Base-by-base conservation (phyloP, 2,888 invertebrate genomes). In the Tetranychus piercei region DNA sequence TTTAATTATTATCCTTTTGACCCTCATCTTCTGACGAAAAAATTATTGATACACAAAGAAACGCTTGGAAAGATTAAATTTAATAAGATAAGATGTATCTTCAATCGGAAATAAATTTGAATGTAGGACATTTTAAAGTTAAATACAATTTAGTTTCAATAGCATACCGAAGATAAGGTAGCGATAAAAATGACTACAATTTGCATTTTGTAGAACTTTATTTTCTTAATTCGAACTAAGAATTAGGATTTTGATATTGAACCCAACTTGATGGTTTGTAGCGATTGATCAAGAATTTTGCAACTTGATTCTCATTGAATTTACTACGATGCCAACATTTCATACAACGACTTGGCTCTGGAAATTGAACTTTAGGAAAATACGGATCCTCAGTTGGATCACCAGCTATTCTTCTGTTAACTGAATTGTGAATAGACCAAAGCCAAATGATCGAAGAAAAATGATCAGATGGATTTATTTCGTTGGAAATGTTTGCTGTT, bases 371-470 rank as follows among this genome's bases (percentile, higher is more conserved):
- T 83, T 99, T 99, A 0, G 91, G 93, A 83, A 89, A 88, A 74
- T 86, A 82, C 0, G 95, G 94, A 84, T 99, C 97, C 83, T 96
- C 94, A 1, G 93, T 91, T 4, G 84, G 78, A 82, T 94, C 93
- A 0, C 92, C 91, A 23, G 90, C 86, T 44, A 97, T 84, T 78
- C 96, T 87, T 78, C 88, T 84, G 82, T 99, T 99, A 75, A 77
- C 80, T 76, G 78, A 77, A 72, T 80, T 80, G 72, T 80, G 80
- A 43, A 78, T 75, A 67, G 76, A 45, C 80, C 80, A 80, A 4
- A 80, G 72, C 79, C 80, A 80, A 67, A 95, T 82, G 1, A 95
- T 87, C 34, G 83, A 88, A 76, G 91, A 90, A 55, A 55, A 55
- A 15, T 9, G 55, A 75, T 90, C 87, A 79, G 87, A 87, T 73